A percentile compares a stretch with the other conserved stretches of the same genome.
Evolutionary conservation across 2,113 vertebrate genomes (phyloP).

Genomic region (Brevimyrus niger): DNA sequence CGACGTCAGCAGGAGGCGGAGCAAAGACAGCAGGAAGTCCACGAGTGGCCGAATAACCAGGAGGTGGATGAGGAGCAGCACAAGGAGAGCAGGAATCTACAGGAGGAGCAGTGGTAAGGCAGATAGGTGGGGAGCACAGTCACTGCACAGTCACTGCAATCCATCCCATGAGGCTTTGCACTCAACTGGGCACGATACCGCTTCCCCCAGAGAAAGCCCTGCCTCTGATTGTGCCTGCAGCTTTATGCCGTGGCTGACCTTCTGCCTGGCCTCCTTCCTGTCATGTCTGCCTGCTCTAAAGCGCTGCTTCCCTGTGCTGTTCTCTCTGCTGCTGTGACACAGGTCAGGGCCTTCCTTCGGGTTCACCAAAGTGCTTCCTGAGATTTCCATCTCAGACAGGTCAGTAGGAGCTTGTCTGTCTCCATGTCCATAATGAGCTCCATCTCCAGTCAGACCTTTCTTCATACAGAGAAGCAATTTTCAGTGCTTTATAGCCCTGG

Average conservation of each 20-base stretch:
- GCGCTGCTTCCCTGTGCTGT: conserved; percentile 24
- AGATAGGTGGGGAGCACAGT: neutral
- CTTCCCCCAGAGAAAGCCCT: neutral
- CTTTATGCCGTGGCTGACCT: neutral
- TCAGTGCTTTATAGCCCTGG: neutral
- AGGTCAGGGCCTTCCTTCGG: conserved; percentile 45
- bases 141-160: neutral
- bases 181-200: neutral
- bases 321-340: conserved; percentile 31
- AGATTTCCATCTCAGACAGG: conserved; percentile 58
- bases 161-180: conserved; percentile 6
- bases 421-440: neutral
- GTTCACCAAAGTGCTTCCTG: conserved; percentile 42
- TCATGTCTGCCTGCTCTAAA: neutral
- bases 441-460: neutral
- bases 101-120: conserved; percentile 28
- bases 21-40: neutral
- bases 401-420: conserved; percentile 37
- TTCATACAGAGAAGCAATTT: neutral
- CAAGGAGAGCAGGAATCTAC: conserved; percentile 31
- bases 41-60: conserved; percentile 41
- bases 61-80: conserved; percentile 39
- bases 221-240: neutral
- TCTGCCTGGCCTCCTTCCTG: conserved; percentile 10
- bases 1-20: conserved; percentile 25